phyloP scores from a whole-genome alignment of 2,797 vertebrate species.

The Toxotes lorentzi region DNA sequence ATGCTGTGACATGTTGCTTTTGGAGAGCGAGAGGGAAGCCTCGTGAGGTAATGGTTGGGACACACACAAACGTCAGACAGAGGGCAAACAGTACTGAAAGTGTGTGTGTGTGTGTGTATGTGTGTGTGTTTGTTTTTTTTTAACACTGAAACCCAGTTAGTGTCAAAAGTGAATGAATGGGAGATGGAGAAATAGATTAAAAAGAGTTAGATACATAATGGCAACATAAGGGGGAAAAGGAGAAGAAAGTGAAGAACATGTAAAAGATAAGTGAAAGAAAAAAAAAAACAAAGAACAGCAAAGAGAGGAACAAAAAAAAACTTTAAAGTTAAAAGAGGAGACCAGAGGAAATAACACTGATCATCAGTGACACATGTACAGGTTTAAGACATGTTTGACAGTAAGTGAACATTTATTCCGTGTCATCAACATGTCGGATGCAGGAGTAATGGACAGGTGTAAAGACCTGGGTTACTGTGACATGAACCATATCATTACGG shows the following conservation, averaged over 20 bases:
- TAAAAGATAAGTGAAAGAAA: too few relatives aligned
- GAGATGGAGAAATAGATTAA: constrained; percentile 27
- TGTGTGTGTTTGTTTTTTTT: constrained; percentile 4
- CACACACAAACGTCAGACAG: constrained; percentile 39
- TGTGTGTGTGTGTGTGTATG: constrained; percentile 3
- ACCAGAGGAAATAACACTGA: neutral
- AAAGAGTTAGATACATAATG: neutral
- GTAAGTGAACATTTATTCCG: too few relatives aligned
- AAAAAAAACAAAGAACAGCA: neutral
- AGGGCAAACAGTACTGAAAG: constrained; percentile 25
- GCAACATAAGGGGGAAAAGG: constrained; percentile 6
- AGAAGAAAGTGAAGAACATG: neutral
- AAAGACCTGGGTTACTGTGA: too few relatives aligned
- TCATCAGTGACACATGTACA: too few relatives aligned
- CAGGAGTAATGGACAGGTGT: too few relatives aligned
- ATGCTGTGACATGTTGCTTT: constrained; percentile 73
- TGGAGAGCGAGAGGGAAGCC: constrained; percentile 62
- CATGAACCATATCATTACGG: too few relatives aligned
- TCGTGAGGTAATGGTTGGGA: constrained; percentile 62
- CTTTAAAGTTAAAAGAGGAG: too few relatives aligned
- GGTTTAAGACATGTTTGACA: too few relatives aligned
- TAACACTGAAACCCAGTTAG: neutral
- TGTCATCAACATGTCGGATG: neutral
- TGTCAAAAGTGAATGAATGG: neutral
- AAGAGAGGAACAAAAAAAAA: neutral